These are phyloP conservation scores for pig (Sus scrofa) DNA, from an alignment of 2,113 vertebrate genomes.

Conservation along the genomic window T2T-Sscrofa CM000830.6:38619501-38620000, in stretches of 20 bases:
- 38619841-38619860: background rate
- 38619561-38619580: constrained; percentile 55
- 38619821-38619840: background rate
- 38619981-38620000: too few species aligned
- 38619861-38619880: background rate
- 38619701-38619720: background rate
- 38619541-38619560: constrained; percentile 14
- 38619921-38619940: too few species aligned
- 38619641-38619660: background rate
- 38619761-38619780: background rate
- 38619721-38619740: background rate
- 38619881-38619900: background rate
- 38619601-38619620: background rate
- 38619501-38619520: constrained; percentile 76
- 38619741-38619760: background rate
- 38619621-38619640: background rate
- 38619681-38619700: background rate
- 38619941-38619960: too few species aligned
- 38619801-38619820: background rate
- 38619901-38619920: background rate
- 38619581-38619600: constrained; percentile 7
- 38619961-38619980: too few species aligned
- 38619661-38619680: constrained; percentile 12
- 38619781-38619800: background rate
- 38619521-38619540: constrained; percentile 69